A percentile compares a stretch with the other conserved stretches of the same genome.
These are phyloP conservation scores for Alloplasta piceator DNA, from an alignment of 2,888 invertebrate species.

Conservation along the genomic window DNA sequence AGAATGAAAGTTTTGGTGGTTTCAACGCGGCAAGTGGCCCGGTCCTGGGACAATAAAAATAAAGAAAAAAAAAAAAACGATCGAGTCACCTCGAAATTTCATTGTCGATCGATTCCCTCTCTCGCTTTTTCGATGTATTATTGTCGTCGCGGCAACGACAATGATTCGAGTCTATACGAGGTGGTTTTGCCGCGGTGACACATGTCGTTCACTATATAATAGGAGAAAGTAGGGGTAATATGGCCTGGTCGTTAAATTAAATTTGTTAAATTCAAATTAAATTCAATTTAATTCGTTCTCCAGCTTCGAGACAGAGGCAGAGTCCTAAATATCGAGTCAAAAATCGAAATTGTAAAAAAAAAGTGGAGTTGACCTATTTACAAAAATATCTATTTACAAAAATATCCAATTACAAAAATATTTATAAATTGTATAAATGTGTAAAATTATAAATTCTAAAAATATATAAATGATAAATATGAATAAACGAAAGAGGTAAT, in stretches of 20 bases:
- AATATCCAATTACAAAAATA: constrained; percentile 2
- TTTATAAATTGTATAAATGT: too few species aligned
- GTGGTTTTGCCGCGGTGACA: constrained; percentile 59
- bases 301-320: not conserved
- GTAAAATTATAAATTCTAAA: too few species aligned
- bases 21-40: constrained; percentile 59
- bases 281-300: too few species aligned
- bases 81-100: constrained; percentile 59
- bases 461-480: too few species aligned
- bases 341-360: constrained; percentile 4
- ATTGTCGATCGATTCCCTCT: constrained; percentile 60
- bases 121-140: constrained; percentile 41
- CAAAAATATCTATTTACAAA: constrained; percentile 15
- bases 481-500: too few species aligned
- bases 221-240: too few species aligned
- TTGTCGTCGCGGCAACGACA: constrained; percentile 55
- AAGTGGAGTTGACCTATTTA: constrained; percentile 34
- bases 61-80: constrained; percentile 7
- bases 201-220: constrained; percentile 45
- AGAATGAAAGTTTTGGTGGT: constrained; percentile 13
- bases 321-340: not conserved
- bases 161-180: constrained; percentile 54
- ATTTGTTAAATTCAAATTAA: too few species aligned
- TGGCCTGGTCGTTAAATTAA: too few species aligned
- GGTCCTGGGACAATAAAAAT: constrained; percentile 49